Evolutionary conservation across 2,113 vertebrate genomes (phyloP).

Genomic region (Ornithorhynchus anatinus): DNA sequence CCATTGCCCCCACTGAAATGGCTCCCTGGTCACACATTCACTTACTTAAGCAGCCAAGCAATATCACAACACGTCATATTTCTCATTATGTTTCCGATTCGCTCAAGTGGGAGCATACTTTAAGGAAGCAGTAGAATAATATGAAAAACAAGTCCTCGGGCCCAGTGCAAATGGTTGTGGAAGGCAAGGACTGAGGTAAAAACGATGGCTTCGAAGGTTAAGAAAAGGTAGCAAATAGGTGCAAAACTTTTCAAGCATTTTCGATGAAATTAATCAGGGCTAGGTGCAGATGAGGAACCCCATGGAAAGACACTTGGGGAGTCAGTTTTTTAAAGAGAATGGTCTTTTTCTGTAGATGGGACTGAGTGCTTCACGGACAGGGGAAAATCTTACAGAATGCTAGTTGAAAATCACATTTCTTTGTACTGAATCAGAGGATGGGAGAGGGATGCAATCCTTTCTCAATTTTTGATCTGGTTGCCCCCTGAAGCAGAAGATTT

Average conservation of each 20-base stretch:
- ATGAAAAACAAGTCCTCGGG: slow-evolving; percentile 9
- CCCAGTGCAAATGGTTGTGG: not conserved
- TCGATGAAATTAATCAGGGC: not conserved
- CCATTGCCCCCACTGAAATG: slow-evolving; percentile 33
- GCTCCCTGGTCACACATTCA: slow-evolving; percentile 30
- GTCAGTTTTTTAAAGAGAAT: too few relatives aligned
- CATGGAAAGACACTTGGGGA: too few relatives aligned
- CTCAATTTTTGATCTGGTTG: not conserved
- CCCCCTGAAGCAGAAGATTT: not conserved
- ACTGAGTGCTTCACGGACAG: too few relatives aligned
- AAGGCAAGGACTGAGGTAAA: slow-evolving; percentile 4
- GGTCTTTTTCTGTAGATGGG: too few relatives aligned
- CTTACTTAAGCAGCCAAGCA: slow-evolving; percentile 49
- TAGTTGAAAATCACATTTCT: not conserved
- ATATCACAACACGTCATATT: slow-evolving; percentile 57
- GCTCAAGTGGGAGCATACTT: slow-evolving; percentile 21
- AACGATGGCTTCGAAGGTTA: slow-evolving; percentile 12
- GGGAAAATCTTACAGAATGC: not conserved
- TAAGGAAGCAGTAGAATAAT: slow-evolving; percentile 28
- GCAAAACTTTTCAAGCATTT: slow-evolving; percentile 14
- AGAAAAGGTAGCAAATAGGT: slow-evolving; percentile 1
- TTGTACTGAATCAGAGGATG: not conserved
- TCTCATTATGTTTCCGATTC: slow-evolving; percentile 47
- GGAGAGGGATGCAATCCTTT: not conserved
- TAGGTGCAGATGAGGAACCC: not conserved